Conservation (phyloP, 2,888 invertebrate species). For the Ceraclea dissimilis region DNA sequence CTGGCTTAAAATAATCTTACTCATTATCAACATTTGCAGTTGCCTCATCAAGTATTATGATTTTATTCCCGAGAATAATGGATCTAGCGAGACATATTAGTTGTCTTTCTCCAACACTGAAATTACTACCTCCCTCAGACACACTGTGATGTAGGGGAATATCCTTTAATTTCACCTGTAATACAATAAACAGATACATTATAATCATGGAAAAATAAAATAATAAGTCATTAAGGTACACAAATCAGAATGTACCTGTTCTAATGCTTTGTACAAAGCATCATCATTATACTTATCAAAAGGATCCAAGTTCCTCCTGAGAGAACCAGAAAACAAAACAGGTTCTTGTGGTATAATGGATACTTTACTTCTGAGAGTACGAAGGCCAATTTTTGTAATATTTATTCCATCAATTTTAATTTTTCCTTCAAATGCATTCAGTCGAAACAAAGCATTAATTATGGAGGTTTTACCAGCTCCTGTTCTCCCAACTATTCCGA, state of each 20-base stretch:
- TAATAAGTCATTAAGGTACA: too few relatives aligned
- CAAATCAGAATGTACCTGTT: conserved; percentile 48
- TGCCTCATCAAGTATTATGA: conserved; percentile 58
- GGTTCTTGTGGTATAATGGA: conserved; percentile 70
- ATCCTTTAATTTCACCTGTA: background rate
- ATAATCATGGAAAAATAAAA: too few relatives aligned
- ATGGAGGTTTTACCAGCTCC: conserved; percentile 65
- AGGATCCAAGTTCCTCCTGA: conserved; percentile 75
- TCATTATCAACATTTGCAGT: conserved; percentile 59
- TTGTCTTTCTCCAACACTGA: conserved; percentile 60
- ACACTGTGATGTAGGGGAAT: conserved; percentile 42
- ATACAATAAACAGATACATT: too few relatives aligned
- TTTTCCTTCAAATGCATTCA: conserved; percentile 58
- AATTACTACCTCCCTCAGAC: conserved; percentile 52
- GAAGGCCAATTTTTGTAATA: conserved; percentile 50
- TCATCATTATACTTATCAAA: conserved; percentile 67
- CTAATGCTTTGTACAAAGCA: conserved; percentile 67
- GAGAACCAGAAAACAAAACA: conserved; percentile 76
- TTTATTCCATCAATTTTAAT: conserved; percentile 64
- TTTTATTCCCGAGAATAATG: conserved; percentile 49
- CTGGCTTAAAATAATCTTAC: too few relatives aligned
- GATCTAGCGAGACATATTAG: conserved; percentile 59
- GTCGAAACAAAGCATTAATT: conserved; percentile 57
- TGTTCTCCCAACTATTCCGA: conserved; percentile 61
- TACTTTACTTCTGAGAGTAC: conserved; percentile 50